Base-by-base conservation (phyloP, 2,888 invertebrate species). In the Pseudanteris insignis region DNA sequence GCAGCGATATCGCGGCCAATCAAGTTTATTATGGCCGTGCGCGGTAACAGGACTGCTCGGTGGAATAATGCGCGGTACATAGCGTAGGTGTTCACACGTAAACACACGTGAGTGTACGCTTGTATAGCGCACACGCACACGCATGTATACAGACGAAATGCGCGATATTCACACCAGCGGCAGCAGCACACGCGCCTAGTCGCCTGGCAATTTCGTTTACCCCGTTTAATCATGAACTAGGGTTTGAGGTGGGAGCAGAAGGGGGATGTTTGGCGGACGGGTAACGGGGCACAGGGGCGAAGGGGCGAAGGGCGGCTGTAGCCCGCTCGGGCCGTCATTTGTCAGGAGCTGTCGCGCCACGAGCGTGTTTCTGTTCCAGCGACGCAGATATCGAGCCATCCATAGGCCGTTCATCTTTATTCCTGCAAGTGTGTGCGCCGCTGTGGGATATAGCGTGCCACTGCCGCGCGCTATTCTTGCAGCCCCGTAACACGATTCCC, bases 351-450 rank as follows among this genome's bases (percentile, higher is more conserved):
- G 79, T 79, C 79, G 78, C 76, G 74, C 72, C 74, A 72, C 75
- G 73, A 78, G 74, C 77, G 77, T 78, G 77, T 78, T 78, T 77
- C 77, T 77, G 77, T 77, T 78, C 75, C 78, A 75, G 66, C 73
- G 72, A 74, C 73, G 78, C 77, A 76, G 78, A 78, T 78, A 78
- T 77, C 77, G 76, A 74, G 72, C 76, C 77, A 69, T 78, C 76
- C 77, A 77, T 78, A 76, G 78, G 77, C 78, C 76, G 77, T 79
- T 79, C 78, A 77, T 79, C 78, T 78, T 79, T 79, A 78, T 78
- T 76, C 77, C 77, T 77, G 76, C 73, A 69, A 70, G 70, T 71
- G 71, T 72, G 69, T 61, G 60, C 58, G 53, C 59, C 54, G 44
- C 48, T 46, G 54, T 48, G 48, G 40, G 60, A 48, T 64, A 54